Percentiles rank a stretch among this genome's conserved stretches.
phyloP scores from a whole-genome alignment of 2,113 vertebrate species.

The Panthera leo region DNA sequence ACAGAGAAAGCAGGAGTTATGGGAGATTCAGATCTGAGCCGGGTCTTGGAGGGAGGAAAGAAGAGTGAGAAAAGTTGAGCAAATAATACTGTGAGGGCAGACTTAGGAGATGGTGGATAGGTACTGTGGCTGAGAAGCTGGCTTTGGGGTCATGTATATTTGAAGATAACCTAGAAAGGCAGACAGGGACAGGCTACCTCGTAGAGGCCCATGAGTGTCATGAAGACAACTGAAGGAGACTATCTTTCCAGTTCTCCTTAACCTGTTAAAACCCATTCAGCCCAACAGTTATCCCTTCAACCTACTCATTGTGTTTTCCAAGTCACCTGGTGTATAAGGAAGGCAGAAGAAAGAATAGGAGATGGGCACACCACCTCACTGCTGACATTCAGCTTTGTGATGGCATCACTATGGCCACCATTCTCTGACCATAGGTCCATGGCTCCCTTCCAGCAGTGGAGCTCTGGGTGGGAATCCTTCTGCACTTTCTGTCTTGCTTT shows the following conservation, averaged over 20 bases:
- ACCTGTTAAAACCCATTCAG: not conserved
- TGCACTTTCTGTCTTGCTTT: not conserved
- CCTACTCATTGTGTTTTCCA: not conserved
- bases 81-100: not conserved
- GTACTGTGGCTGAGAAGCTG: not conserved
- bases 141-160: not conserved
- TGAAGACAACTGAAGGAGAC: conserved; percentile 51
- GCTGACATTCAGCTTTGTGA: too few species aligned
- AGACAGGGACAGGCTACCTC: not conserved
- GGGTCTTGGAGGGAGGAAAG: not conserved
- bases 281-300: not conserved
- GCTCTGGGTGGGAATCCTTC: not conserved
- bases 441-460: not conserved
- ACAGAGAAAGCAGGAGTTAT: not conserved
- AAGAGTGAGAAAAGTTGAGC: not conserved
- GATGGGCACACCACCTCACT: accelerated
- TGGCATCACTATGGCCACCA: accelerated
- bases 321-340: not conserved
- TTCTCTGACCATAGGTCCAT: accelerated
- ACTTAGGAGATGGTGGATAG: not conserved
- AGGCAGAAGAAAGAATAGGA: not conserved
- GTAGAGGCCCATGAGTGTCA: conserved; percentile 49
- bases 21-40: not conserved
- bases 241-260: not conserved
- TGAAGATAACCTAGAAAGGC: not conserved